Base-by-base conservation (phyloP, 1,140 invertebrate genomes). In the Dysdera silvatica region DNA sequence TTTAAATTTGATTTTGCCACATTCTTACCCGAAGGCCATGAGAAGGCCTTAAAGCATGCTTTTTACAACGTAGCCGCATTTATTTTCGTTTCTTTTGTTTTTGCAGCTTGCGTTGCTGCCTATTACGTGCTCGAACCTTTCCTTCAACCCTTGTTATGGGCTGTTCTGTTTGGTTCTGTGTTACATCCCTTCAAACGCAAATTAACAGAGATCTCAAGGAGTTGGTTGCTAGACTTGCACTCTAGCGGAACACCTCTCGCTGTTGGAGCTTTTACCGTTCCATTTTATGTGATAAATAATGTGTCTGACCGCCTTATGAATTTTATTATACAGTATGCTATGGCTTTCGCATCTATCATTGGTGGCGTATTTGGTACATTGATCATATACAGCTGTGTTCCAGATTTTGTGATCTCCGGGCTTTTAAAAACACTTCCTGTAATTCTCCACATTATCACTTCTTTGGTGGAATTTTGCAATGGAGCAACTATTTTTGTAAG, bases 91-190 rank as follows among this genome's bases (percentile, higher is more conserved):
- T 77, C 81, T 33, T 72, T 86, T 41, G 82, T 83, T 67, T 82
- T 82, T 70, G 81, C 81, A 18, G 87, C 85, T 12, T 80, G 84
- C 26, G 87, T 84, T 70, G 87, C 89, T 4, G 80, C 95, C 16
- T 94, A 90, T 72, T 83, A 87, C 64, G 86, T 92, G 48, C 75
- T 96, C 5, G 86, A 89, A 72, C 90, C 92, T 0, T 98, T 97
- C 76, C 82, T 96, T 18, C 87, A 90, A 70, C 90, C 94, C 0
- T 73, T 98, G 32, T 81, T 96, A 61, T 98, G 94, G 94, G 93
- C 94, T 4, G 77, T 96, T 47, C 75, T 98, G 16, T 91, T 91
- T 74, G 91, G 91, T 14, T 89, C 89, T 8, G 86, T 92, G 33
- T 79, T 96, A 26, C 88, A 93, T 75, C 91, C 91, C 0, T 86